Evolutionary conservation across 1,140 invertebrate genomes (phyloP).

Genomic region (Brachionus calyciflorus): DNA sequence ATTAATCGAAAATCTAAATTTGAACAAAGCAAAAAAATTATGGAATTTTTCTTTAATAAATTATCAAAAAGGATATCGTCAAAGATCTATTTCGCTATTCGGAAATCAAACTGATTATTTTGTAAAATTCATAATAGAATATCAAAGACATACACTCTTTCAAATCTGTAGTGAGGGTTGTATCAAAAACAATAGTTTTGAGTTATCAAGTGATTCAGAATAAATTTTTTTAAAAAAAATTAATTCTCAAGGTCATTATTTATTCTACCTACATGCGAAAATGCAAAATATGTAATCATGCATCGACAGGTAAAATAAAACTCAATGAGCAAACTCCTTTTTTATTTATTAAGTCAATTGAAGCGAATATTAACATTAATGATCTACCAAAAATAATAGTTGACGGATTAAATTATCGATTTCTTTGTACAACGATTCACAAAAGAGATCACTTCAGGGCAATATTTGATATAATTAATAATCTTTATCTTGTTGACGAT

Average conservation of each 20-base stretch:
- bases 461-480: no score
- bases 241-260: not conserved
- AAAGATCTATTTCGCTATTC: slow-evolving; percentile 4
- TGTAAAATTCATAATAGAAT: slow-evolving; percentile 23
- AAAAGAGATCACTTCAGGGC: slow-evolving; percentile 10
- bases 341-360: slow-evolving; percentile 24
- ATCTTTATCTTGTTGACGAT: no score
- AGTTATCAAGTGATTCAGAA: slow-evolving; percentile 13
- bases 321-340: not conserved
- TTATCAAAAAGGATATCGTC: not conserved
- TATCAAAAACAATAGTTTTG: slow-evolving; percentile 1
- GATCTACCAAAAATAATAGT: slow-evolving; percentile 17
- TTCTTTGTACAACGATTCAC: slow-evolving; percentile 9
- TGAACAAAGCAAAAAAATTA: slow-evolving; percentile 16
- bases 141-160: slow-evolving; percentile 5
- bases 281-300: slow-evolving; percentile 1
- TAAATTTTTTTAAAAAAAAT: slow-evolving; percentile 7
- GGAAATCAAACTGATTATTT: slow-evolving; percentile 10
- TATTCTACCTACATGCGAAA: not conserved
- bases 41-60: not conserved
- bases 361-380: no score
- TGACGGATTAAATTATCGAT: slow-evolving; percentile 1
- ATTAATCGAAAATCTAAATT: slow-evolving; percentile 13
- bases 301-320: slow-evolving; percentile 2
- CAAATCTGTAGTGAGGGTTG: slow-evolving; percentile 12